Evolutionary conservation across 2,797 vertebrate genomes (phyloP).

Genomic region (Falco concolor): DNA sequence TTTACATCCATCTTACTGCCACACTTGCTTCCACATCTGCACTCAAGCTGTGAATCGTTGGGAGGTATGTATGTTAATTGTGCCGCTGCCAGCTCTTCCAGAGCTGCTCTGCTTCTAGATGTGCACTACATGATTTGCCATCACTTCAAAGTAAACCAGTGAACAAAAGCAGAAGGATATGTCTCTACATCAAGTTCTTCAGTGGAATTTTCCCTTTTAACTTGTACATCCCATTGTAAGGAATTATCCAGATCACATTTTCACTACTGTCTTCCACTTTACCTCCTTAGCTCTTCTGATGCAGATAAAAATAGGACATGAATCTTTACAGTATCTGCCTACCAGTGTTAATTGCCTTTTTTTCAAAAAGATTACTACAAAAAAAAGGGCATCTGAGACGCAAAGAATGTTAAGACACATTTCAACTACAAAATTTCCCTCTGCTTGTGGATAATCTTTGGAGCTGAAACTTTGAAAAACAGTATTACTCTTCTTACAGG

Average conservation of each 20-base stretch:
- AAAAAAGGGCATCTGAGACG: not conserved
- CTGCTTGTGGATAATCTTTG: not conserved
- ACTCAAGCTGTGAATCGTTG: not conserved
- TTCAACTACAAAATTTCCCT: not conserved
- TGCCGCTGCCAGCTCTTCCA: not conserved
- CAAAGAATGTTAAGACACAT: not conserved
- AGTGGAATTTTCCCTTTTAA: not conserved
- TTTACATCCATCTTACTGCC: not conserved
- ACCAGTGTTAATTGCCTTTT: not conserved
- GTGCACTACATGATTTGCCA: rapidly evolving
- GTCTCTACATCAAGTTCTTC: not conserved
- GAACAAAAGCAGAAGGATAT: not conserved
- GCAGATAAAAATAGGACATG: not conserved
- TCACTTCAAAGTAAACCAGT: not conserved
- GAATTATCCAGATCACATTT: not conserved
- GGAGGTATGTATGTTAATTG: not conserved
- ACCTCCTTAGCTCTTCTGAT: not conserved
- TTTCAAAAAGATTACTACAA: not conserved
- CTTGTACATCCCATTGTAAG: not conserved
- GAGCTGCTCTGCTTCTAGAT: not conserved
- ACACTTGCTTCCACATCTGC: not conserved
- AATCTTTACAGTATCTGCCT: not conserved
- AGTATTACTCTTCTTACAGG: not conserved
- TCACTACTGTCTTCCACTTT: not conserved
- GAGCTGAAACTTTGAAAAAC: not conserved